A percentile compares a stretch with the other conserved stretches of the same genome.
Evolutionary conservation across 2,888 invertebrate genomes (phyloP).

Genomic region (Dorcus parallelipipedus): DNA sequence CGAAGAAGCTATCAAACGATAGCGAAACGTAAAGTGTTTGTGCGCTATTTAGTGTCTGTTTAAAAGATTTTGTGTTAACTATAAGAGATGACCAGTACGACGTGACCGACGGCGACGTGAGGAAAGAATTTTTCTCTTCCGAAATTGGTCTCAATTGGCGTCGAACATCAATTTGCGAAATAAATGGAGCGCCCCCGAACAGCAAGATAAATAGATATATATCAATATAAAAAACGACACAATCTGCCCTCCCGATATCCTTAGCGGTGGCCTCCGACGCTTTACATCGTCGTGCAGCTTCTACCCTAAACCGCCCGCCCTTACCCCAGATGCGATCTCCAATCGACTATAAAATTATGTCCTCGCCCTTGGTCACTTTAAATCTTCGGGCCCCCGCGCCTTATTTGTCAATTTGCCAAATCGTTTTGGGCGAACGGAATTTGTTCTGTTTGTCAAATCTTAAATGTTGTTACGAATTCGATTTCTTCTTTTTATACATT

Average conservation of each 20-base stretch:
- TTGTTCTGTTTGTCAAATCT: too few species aligned
- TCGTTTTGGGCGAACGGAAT: too few species aligned
- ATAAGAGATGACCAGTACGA: too few species aligned
- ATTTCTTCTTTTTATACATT: too few species aligned
- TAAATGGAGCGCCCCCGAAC: background rate
- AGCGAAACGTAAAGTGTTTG: too few species aligned
- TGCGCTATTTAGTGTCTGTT: too few species aligned
- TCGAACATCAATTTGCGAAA: background rate
- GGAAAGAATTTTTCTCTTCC: background rate
- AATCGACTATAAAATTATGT: slow-evolving; percentile 2
- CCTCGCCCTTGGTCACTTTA: slow-evolving; percentile 1
- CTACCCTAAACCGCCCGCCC: background rate
- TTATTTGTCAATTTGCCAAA: too few species aligned
- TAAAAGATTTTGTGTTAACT: too few species aligned
- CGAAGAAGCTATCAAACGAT: too few species aligned
- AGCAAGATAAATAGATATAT: background rate
- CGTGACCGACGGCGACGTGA: too few species aligned
- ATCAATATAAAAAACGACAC: background rate
- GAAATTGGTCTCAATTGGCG: background rate
- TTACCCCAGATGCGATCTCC: background rate
- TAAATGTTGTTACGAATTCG: too few species aligned
- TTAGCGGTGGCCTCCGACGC: background rate
- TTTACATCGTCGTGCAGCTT: background rate
- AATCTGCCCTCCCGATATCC: slow-evolving; percentile 2
- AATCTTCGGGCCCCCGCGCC: background rate